A percentile compares a stretch with the other conserved stretches of the same genome.
phyloP scores from a whole-genome alignment of 2,113 vertebrate species.

The Apaloderma vittatum region DNA sequence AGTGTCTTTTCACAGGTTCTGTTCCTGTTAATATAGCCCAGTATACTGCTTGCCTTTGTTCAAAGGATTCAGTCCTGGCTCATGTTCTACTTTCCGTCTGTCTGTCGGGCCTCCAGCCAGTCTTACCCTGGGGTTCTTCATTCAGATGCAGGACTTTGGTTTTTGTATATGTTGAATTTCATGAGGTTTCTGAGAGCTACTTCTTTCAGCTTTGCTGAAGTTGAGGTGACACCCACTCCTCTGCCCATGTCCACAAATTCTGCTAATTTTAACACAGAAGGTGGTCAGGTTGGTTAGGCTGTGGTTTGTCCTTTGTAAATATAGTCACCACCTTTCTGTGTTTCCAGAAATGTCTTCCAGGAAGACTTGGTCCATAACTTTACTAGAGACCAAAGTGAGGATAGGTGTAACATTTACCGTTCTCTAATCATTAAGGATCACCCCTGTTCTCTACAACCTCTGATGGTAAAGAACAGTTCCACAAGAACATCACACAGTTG shows the following conservation, averaged over 20 bases:
- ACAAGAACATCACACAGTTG: not conserved
- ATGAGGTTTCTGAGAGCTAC: not conserved
- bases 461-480: not conserved
- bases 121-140: not conserved
- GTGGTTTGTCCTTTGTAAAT: not conserved
- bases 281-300: not conserved
- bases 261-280: not conserved
- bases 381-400: not conserved
- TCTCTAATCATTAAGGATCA: not conserved
- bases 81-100: accelerated
- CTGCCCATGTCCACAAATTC: not conserved
- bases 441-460: not conserved
- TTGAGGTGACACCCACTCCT: not conserved
- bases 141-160: not conserved
- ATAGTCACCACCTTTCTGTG: not conserved
- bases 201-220: not conserved
- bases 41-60: not conserved
- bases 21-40: not conserved
- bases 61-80: not conserved
- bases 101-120: not conserved
- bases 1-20: not conserved
- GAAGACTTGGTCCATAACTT: not conserved
- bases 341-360: not conserved
- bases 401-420: not conserved
- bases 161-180: not conserved